Evolutionary conservation across 2,888 invertebrate species (phyloP).

Genomic region (Cynaeus angustus): DNA sequence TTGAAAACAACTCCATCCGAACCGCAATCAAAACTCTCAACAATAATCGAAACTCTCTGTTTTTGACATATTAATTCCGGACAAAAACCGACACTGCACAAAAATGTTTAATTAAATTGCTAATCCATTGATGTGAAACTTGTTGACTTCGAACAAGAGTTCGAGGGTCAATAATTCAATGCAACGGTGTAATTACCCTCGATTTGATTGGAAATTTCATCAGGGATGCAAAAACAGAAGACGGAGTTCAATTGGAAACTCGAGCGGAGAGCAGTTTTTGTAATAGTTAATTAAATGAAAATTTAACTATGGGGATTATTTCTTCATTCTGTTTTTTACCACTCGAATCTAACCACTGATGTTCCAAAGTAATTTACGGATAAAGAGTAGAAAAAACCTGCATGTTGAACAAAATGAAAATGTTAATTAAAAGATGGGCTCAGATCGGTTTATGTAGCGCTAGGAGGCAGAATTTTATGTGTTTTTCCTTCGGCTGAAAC

Average conservation of each 20-base stretch:
- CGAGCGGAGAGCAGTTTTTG: constrained; percentile 1
- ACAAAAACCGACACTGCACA: constrained; percentile 42
- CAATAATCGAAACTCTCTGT: constrained; percentile 44
- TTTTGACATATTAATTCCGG: constrained; percentile 47
- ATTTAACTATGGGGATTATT: background rate
- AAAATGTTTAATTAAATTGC: constrained; percentile 45
- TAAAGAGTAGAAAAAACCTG: too few relatives aligned
- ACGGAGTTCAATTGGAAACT: constrained; percentile 1
- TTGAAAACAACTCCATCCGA: constrained; percentile 39
- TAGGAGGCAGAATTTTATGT: too few relatives aligned
- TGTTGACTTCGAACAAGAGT: constrained; percentile 27
- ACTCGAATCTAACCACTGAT: background rate
- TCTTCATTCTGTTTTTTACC: background rate
- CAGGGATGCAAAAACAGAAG: constrained; percentile 1
- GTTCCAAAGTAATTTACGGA: background rate
- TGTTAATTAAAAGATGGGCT: too few relatives aligned
- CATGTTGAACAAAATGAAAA: too few relatives aligned
- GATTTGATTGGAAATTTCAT: constrained; percentile 12
- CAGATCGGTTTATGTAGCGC: too few relatives aligned
- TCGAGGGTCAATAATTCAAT: constrained; percentile 12
- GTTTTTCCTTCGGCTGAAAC: too few relatives aligned
- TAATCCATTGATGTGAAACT: constrained; percentile 31
- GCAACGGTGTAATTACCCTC: constrained; percentile 19
- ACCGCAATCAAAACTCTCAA: constrained; percentile 40
- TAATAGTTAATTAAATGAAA: constrained; percentile 3